Base-by-base conservation (phyloP, 1,140 invertebrate genomes). In the Ceratitis capitata region DNA sequence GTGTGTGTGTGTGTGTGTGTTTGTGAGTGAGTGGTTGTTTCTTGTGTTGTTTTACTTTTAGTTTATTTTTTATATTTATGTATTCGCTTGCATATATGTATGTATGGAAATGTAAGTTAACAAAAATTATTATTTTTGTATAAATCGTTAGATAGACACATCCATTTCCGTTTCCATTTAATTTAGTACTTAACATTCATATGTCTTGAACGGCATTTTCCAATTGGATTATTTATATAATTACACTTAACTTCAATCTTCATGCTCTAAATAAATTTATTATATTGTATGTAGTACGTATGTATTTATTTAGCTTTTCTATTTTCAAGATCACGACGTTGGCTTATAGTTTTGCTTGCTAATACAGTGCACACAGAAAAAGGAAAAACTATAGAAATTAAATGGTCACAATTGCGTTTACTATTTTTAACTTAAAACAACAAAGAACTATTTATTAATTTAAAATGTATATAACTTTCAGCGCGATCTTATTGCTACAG, bases 381-480 rank as follows among this genome's bases (percentile, higher is more conserved):
- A n/a, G n/a, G n/a, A 78, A 78, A 78, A 78, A 78, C 69, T 78
- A 78, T 78, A 78, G 69, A 78, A 78, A 78, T 78, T 78, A 78
- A 45, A 78, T 78, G 69, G 69, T 78, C 69, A 78, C 69, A 78
- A 78, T 78, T 78, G 69, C 69, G 69, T 78, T 78, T 78, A 78
- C 69, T 78, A 78, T 78, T 78, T 78, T 78, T 78, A 78, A 78
- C 69, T 78, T 78, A 78, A 78, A 26, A 39, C 69, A 78, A 78
- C 39, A 45, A 78, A 78, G 39, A 78, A 23, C 45, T 78, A 78
- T 78, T 64, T 26, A 64, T 64, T 78, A 39, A 78, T 78, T 78
- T 78, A 78, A 78, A 78, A 78, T 78, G 35, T 78, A 78, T 78
- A 78, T 78, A 78, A 78, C 42, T 78, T 78, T 78, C 42, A 78